Evolutionary conservation across 2,113 vertebrate genomes (phyloP), one percentile per base, ranked within the genome.

Genomic region (Riparia riparia): DNA sequence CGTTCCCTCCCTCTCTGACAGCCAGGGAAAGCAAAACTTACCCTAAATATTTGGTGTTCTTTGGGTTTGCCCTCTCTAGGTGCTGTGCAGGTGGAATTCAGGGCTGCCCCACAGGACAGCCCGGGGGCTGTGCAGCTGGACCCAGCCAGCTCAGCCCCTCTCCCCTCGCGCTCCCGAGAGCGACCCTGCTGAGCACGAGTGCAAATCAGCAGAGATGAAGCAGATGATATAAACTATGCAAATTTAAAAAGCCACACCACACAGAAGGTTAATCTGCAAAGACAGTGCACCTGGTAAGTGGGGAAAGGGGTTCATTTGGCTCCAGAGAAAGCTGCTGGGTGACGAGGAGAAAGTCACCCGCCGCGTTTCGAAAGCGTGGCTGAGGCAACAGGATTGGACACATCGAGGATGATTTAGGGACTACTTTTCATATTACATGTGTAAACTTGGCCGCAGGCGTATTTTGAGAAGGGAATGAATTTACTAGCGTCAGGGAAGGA

Each of bases 241-340:
- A 83, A 96, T 83, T 89, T 64, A 41, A 71, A 96, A 96, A 85
- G 44, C 77, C 70, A 78, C 47, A 45, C 42, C 31, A 66, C 53
- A 12, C 54, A 56, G 51, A 88, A 95, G 76, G 86, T 94, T 96
- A 82, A 96, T 95, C 53, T 86, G 26, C 72, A 91, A 90, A 91
- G 83, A 73, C 79, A 71, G 17, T 8, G 31, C 58, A 70, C 13
- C 24, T 47, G 34, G 9, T 51, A 74, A 82, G 37, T 11, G 53
- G 49, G 58, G n/a, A 82, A 64, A 65, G 65, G 47, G 42, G 56
- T 32, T 93, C n/a, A 17, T 93, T 53, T 91, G 58, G 39, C 81
- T 88, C 73, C 89, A 77, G 19, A 58, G 80, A 69, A 64, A 4
- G 45, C 70, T 53, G 41, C 45, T 39, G 76, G 58, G 64, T 47